phyloP scores from a whole-genome alignment of 2,797 vertebrate genomes.

The Malacoctenus gilli region DNA sequence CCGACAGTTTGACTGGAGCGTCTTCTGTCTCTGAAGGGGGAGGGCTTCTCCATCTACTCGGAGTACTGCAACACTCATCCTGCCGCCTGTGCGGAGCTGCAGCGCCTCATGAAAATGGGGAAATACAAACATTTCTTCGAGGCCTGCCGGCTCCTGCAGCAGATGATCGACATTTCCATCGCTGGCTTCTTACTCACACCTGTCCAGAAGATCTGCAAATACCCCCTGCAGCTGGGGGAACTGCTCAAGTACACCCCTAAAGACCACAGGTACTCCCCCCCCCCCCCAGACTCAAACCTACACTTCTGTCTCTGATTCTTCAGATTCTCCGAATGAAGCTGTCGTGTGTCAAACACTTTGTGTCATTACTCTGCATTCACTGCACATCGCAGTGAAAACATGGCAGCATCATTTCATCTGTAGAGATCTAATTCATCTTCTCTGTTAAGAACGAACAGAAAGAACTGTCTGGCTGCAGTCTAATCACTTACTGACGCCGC shows the following conservation, averaged over 20 bases:
- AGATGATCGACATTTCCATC: conserved; percentile 98
- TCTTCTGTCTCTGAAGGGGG: conserved; percentile 78
- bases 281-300: no score
- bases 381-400: no score
- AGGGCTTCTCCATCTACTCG: conserved; percentile 95
- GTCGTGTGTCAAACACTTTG: no score
- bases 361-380: no score
- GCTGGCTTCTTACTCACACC: conserved; percentile 96
- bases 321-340: no score
- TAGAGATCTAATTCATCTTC: no score
- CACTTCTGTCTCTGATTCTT: no score
- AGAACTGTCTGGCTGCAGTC: no score
- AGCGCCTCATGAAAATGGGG: conserved; percentile 91
- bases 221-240: conserved; percentile 95
- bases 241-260: conserved; percentile 96
- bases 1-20: background rate
- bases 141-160: conserved; percentile 95
- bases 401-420: no score
- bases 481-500: background rate
- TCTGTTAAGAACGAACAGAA: no score
- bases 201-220: conserved; percentile 99
- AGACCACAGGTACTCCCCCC: conserved; percentile 87
- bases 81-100: conserved; percentile 88
- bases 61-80: conserved; percentile 99
- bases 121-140: conserved; percentile 97